Base-by-base conservation (phyloP, 2,113 vertebrate genomes). In the Aptenodytes forsteri region DNA sequence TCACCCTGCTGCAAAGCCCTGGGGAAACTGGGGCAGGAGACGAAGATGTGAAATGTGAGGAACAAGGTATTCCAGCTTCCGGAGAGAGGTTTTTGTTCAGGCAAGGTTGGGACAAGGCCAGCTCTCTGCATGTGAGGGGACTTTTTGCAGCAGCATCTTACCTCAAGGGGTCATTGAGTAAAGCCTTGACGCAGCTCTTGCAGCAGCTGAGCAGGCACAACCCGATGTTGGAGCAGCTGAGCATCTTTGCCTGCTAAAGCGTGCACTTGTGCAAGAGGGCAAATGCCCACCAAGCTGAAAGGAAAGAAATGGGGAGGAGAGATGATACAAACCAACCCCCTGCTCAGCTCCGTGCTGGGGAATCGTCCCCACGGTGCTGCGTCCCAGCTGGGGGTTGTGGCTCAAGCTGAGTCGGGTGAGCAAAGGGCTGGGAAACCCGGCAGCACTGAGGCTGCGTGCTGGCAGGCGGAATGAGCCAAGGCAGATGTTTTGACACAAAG, bases 381-480 rank as follows among this genome's bases (percentile, higher is more conserved):
- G 17, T n/a, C 61, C 38, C 15, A 1, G 3, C 32, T 17, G 20
- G 40, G 29, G n/a, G 32, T 49, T 71, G 49, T 16, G 29, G 21
- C 15, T 62, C 12, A 6, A 4, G n/a, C 4, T 2, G 5, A 50
- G 58, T 3, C 2, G 1, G n/a, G 30, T 3, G 49, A 78, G 59
- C 7, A 10, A 12, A 42, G 49, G 11, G 69, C 47, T 69, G 75
- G 46, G 36, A 44, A n/a, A 4, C 10, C 14, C 5, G 3, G 54
- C 44, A 52, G 70, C 26, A 3, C 32, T 1, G 0, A 16, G 44
- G 17, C 61, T 62, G 49, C 23, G 67, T 5, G 44, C 20, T 29
- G 5, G 0, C 1, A 0, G 42, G n/a, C 25, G n/a, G 23, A 9
- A 46, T 1, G 12, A 66, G 81, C 64, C 46, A 22, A 36, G 73